phyloP scores from a whole-genome alignment of 2,888 invertebrate species.

The Phyllotreta cruciferae region DNA sequence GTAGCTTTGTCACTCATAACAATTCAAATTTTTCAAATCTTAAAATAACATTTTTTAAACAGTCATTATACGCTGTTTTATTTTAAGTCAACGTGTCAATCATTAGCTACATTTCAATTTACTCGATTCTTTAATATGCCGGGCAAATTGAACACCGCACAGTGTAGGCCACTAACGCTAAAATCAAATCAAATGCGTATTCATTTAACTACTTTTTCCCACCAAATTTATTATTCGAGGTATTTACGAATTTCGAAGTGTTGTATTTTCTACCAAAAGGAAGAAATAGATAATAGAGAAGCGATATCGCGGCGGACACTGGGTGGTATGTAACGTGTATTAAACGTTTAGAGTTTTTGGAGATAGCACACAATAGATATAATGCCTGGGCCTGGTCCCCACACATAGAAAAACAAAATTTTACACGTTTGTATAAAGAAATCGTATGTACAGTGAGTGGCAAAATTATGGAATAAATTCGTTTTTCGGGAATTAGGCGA shows the following conservation, averaged over 20 bases:
- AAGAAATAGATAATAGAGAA: neutral
- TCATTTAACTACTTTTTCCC: neutral
- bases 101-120: slow-evolving; percentile 4
- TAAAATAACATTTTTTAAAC: slow-evolving; percentile 31
- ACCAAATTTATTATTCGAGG: neutral
- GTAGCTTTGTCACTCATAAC: slow-evolving; percentile 33
- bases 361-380: slow-evolving; percentile 29
- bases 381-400: slow-evolving; percentile 28
- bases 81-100: slow-evolving; percentile 24
- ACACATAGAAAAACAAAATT: slow-evolving; percentile 16
- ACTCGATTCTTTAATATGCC: neutral
- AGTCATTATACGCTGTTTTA: slow-evolving; percentile 37
- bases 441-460: slow-evolving; percentile 42
- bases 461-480: too few species aligned
- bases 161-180: slow-evolving; percentile 7
- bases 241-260: neutral
- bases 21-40: slow-evolving; percentile 26
- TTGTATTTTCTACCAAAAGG: neutral
- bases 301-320: neutral
- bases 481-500: too few species aligned
- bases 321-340: slow-evolving; percentile 16
- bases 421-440: slow-evolving; percentile 25
- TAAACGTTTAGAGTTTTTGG: slow-evolving; percentile 24
- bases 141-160: slow-evolving; percentile 8
- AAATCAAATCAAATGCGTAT: neutral